These are phyloP conservation scores for Xanthostigma xanthostigma DNA, from an alignment of 2,888 invertebrate species.

Conservation along the genomic window DNA sequence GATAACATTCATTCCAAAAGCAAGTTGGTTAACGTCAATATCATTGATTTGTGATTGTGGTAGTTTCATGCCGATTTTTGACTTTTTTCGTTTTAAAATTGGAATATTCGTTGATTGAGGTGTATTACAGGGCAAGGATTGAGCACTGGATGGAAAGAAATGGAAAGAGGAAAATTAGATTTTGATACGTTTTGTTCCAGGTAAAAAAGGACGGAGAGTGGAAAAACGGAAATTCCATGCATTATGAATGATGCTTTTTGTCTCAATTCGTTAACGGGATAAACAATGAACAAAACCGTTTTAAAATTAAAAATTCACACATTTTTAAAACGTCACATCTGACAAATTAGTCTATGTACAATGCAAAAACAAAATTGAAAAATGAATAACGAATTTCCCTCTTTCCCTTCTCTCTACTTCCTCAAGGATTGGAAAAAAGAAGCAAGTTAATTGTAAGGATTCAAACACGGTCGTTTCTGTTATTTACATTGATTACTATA, in stretches of 20 bases:
- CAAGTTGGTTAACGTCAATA: constrained; percentile 22
- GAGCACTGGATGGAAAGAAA: constrained; percentile 3
- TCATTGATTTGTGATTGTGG: constrained; percentile 25
- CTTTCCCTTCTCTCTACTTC: too few species aligned
- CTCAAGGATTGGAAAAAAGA: too few species aligned
- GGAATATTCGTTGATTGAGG: background rate
- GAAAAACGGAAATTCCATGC: background rate
- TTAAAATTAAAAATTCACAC: too few species aligned
- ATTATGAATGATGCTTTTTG: background rate
- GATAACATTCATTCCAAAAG: constrained; percentile 23
- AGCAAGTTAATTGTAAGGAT: too few species aligned
- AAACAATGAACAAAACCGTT: too few species aligned
- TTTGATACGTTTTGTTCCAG: background rate
- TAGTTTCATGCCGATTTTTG: constrained; percentile 1
- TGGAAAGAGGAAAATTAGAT: background rate
- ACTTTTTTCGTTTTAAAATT: background rate
- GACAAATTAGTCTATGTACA: too few species aligned
- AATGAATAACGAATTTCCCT: too few species aligned
- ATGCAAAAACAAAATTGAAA: too few species aligned
- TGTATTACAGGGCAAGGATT: background rate
- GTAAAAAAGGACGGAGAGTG: background rate
- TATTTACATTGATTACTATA: too few species aligned
- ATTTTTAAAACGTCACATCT: too few species aligned
- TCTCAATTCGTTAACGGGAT: too few species aligned
- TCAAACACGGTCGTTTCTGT: too few species aligned